These are phyloP conservation scores for Magallana gigas DNA, from an alignment of 1,140 invertebrate species.

Conservation along the genomic window DNA sequence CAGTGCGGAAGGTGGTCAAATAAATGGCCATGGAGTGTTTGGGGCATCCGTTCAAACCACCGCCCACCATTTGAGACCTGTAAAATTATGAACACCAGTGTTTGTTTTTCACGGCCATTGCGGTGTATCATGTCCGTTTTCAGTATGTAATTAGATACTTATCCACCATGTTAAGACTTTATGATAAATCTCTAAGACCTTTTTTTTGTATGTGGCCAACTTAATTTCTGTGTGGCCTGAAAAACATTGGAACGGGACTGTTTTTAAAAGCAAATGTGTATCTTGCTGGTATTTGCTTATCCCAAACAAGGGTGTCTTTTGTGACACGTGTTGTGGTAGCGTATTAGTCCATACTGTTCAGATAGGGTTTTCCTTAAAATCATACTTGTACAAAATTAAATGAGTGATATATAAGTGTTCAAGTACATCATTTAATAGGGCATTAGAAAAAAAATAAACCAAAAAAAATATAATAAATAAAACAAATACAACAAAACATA, in stretches of 20 bases:
- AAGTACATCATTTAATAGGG: no score
- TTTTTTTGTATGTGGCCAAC: neutral
- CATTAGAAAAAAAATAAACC: no score
- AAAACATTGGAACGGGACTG: neutral
- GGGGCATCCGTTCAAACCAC: slow-evolving; percentile 7
- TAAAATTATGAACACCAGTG: slow-evolving; percentile 13
- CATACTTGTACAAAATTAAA: no score
- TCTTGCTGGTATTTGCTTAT: no score
- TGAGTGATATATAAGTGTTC: no score
- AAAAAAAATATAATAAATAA: no score
- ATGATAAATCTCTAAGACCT: slow-evolving; percentile 1
- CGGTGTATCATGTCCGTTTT: slow-evolving; percentile 34
- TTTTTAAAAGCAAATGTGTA: no score
- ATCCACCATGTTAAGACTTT: neutral
- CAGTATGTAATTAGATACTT: slow-evolving; percentile 11
- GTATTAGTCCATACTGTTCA: no score
- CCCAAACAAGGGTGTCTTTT: no score
- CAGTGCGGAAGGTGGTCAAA: slow-evolving; percentile 21
- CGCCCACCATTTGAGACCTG: slow-evolving; percentile 21
- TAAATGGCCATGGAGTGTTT: neutral
- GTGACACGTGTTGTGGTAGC: no score
- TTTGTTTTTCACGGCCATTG: slow-evolving; percentile 9
- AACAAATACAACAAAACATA: no score
- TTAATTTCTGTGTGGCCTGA: neutral
- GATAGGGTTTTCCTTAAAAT: no score